Evolutionary conservation across 92 coral and sea anemone species (phyloP).

Genomic region (Paragorgia papillata): DNA sequence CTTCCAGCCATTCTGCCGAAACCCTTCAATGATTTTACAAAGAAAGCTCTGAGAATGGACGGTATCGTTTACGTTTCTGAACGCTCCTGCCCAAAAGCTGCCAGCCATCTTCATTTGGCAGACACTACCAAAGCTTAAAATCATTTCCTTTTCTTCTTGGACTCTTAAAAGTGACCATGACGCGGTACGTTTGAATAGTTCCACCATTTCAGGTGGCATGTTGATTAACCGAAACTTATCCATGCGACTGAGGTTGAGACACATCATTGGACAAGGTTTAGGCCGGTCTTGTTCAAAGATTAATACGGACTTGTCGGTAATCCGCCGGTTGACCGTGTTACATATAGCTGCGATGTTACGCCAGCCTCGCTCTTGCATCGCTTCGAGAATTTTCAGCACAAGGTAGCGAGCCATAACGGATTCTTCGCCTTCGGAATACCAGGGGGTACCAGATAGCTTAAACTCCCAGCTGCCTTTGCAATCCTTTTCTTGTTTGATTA

Average conservation of each 20-base stretch:
- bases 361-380: constrained; percentile 60
- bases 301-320: constrained; percentile 44
- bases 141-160: neutral
- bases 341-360: constrained; percentile 45
- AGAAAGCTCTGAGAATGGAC: constrained; percentile 48
- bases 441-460: constrained; percentile 60
- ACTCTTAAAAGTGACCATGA: constrained; percentile 19
- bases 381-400: constrained; percentile 46
- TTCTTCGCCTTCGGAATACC: constrained; percentile 57
- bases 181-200: neutral
- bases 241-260: constrained; percentile 42
- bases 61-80: neutral
- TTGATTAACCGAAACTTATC: constrained; percentile 60
- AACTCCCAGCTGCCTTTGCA: constrained; percentile 59
- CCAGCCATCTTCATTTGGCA: constrained; percentile 4
- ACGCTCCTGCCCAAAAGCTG: neutral
- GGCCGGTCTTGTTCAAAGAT: constrained; percentile 48
- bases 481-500: constrained; percentile 46
- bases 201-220: constrained; percentile 46
- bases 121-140: neutral
- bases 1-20: constrained; percentile 39
- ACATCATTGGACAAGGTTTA: constrained; percentile 37
- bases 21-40: constrained; percentile 49
- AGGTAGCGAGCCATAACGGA: constrained; percentile 58
- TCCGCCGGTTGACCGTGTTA: constrained; percentile 39